Percentiles rank a stretch among this genome's conserved stretches.
These are phyloP conservation scores for Himalopsyche phryganea DNA, from an alignment of 1,140 invertebrate species.

Conservation along the genomic window DNA sequence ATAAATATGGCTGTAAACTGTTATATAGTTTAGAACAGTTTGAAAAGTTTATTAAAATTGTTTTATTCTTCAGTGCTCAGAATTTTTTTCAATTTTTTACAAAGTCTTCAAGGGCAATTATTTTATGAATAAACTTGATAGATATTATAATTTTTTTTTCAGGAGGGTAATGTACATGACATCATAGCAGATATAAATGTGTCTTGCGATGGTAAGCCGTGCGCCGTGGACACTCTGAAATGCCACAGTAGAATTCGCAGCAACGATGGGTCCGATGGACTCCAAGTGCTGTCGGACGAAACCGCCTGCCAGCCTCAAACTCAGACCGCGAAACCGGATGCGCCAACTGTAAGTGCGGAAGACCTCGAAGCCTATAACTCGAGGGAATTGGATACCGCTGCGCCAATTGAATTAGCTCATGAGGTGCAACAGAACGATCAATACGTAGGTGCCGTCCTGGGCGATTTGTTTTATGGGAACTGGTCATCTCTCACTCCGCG, in stretches of 20 bases:
- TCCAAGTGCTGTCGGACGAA: not conserved
- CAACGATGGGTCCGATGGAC: not conserved
- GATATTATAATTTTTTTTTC: too few species aligned
- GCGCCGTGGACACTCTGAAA: constrained; percentile 2
- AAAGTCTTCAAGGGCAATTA: too few species aligned
- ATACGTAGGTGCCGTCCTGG: constrained; percentile 12
- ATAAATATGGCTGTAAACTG: too few species aligned
- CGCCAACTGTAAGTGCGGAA: not conserved
- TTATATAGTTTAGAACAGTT: too few species aligned
- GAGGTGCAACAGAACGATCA: constrained; percentile 28
- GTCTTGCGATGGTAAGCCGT: constrained; percentile 2
- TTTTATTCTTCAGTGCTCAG: too few species aligned
- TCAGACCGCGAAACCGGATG: not conserved
- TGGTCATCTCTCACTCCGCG: not conserved
- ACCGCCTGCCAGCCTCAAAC: constrained; percentile 2
- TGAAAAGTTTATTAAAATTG: too few species aligned
- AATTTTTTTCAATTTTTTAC: too few species aligned
- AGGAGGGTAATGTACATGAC: constrained; percentile 4
- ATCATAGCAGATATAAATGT: constrained; percentile 5
- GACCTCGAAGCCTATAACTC: not conserved
- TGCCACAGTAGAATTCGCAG: constrained; percentile 7
- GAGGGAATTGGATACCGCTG: not conserved
- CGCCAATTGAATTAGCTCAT: constrained; percentile 19
- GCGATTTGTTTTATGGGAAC: too few species aligned
- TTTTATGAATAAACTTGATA: too few species aligned